Evolutionary conservation across 2,797 vertebrate species (phyloP).

Genomic region (Knipowitschia caucasica): DNA sequence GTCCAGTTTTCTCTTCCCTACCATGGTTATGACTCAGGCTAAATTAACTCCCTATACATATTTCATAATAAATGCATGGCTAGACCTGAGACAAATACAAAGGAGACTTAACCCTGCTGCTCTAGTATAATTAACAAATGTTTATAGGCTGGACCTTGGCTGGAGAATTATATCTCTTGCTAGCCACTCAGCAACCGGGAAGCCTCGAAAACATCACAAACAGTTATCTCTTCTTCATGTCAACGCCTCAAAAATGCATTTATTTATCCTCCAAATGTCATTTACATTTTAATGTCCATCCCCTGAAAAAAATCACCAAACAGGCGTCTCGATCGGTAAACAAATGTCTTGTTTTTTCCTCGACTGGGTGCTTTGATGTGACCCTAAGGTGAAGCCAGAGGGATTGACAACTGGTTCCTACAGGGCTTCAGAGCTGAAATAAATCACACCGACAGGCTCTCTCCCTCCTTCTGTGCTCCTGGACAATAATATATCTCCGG

Average conservation of each 20-base stretch:
- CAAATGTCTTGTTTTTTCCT: constrained; percentile 70
- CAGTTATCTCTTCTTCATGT: not conserved
- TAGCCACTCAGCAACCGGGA: too few species aligned
- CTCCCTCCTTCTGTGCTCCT: constrained; percentile 50
- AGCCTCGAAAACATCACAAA: too few species aligned
- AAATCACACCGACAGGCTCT: constrained; percentile 69
- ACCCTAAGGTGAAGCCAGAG: constrained; percentile 70
- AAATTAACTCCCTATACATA: too few species aligned
- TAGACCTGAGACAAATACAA: too few species aligned
- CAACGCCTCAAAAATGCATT: constrained; percentile 28
- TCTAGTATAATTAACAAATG: too few species aligned
- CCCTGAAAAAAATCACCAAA: constrained; percentile 46
- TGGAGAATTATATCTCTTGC: too few species aligned
- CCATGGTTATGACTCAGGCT: too few species aligned
- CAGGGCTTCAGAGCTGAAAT: constrained; percentile 65
- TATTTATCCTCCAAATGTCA: constrained; percentile 44
- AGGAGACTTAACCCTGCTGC: too few species aligned
- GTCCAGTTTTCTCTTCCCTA: too few species aligned
- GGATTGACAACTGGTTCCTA: constrained; percentile 70
- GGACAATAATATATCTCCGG: constrained; percentile 74
- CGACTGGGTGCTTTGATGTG: constrained; percentile 67
- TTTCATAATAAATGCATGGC: too few species aligned
- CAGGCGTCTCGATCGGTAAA: constrained; percentile 69
- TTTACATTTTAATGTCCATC: constrained; percentile 67
- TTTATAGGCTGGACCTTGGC: too few species aligned